Percentiles rank a stretch among this genome's conserved stretches.
phyloP scores from a whole-genome alignment of 2,797 vertebrate species.

The Masticophis lateralis region DNA sequence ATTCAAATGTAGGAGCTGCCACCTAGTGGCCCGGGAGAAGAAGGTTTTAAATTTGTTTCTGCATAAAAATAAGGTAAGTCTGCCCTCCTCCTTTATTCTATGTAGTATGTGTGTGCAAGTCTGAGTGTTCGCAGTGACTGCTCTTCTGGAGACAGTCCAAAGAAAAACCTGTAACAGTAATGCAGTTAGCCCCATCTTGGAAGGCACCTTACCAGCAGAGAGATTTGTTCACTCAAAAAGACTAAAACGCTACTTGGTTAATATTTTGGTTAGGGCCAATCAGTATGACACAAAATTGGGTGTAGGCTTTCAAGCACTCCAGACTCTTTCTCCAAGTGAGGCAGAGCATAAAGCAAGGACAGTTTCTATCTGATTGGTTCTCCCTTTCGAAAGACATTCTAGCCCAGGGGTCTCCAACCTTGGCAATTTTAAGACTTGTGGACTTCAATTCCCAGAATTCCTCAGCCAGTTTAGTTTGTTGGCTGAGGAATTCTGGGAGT shows the following conservation, averaged over 20 bases:
- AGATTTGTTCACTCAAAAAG: neutral
- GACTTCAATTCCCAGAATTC: too few species aligned
- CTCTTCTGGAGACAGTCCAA: neutral
- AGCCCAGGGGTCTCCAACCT: neutral
- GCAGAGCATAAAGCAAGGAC: neutral
- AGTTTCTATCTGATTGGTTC: neutral
- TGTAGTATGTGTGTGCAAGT: too few species aligned
- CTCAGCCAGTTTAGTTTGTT: too few species aligned
- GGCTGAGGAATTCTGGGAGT: too few species aligned
- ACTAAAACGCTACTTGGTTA: neutral
- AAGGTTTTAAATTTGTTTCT: neutral
- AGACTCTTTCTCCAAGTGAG: neutral
- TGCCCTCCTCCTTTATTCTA: neutral
- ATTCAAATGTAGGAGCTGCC: too few species aligned
- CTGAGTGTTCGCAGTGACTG: neutral
- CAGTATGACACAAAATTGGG: neutral
- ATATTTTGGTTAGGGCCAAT: neutral
- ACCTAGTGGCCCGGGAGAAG: neutral
- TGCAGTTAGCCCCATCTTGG: neutral
- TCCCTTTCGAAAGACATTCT: neutral
- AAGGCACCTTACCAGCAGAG: neutral
- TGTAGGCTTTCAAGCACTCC: neutral
- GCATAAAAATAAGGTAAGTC: too few species aligned
- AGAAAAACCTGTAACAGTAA: neutral
- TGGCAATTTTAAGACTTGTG: too few species aligned